phyloP scores from a whole-genome alignment of 2,113 vertebrate species.

The Stomatorhinus ivindoensis region DNA sequence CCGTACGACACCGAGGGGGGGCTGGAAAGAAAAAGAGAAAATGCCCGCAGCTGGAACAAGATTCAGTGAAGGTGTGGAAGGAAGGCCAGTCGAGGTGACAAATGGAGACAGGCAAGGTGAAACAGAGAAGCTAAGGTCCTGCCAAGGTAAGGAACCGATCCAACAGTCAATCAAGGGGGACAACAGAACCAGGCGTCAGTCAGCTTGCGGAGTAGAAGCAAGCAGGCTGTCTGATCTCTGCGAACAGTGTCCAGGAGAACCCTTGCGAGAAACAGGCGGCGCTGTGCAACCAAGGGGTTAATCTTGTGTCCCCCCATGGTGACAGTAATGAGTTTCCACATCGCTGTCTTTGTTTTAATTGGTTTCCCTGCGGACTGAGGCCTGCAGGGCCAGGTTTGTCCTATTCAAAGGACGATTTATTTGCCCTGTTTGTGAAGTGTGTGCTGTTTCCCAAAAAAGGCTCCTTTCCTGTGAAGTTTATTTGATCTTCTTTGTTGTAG shows the following conservation, averaged over 20 bases:
- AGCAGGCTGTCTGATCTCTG: not conserved
- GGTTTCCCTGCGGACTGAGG: not conserved
- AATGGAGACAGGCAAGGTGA: not conserved
- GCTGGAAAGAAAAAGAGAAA: not conserved
- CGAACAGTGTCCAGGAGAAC: too few species aligned
- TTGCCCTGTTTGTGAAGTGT: not conserved
- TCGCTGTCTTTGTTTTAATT: not conserved
- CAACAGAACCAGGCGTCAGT: not conserved
- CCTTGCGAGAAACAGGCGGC: not conserved
- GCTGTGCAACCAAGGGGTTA: not conserved
- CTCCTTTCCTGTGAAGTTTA: not conserved
- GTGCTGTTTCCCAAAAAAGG: not conserved
- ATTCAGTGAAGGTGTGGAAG: not conserved
- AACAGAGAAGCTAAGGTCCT: not conserved
- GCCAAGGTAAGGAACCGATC: not conserved
- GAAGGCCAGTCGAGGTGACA: not conserved
- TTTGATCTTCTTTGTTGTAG: not conserved
- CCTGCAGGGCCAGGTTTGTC: not conserved
- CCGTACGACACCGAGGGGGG: not conserved
- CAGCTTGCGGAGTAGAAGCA: not conserved
- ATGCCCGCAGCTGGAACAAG: not conserved
- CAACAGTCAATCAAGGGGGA: not conserved
- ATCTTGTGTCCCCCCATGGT: not conserved
- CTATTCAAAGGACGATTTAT: slow-evolving; percentile 2
- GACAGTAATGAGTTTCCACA: not conserved